These are phyloP conservation scores for Sycophila sp. DNA, from an alignment of 1,140 invertebrate genomes.

Conservation along the genomic window DNA sequence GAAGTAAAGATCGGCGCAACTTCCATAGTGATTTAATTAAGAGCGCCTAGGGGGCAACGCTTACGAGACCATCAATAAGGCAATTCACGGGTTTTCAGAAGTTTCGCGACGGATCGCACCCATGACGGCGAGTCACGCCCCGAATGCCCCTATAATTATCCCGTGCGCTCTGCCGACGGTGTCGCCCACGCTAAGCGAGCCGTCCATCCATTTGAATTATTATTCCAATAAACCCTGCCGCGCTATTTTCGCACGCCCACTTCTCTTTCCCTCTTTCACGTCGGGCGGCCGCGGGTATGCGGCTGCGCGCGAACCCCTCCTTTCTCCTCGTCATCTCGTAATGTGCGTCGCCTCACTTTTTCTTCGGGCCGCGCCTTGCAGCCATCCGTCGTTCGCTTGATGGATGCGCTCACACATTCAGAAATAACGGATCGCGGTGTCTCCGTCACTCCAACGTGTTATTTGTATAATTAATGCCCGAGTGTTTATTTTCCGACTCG, in stretches of 20 bases:
- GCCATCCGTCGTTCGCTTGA: background rate
- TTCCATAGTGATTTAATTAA: no score
- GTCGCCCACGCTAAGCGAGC: conserved; percentile 40
- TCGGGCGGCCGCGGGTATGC: background rate
- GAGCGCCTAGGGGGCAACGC: no score
- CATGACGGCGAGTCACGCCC: no score
- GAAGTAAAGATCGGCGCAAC: no score
- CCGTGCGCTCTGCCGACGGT: conserved; percentile 21
- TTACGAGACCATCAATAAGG: no score
- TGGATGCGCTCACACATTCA: no score
- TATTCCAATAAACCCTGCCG: conserved; percentile 46
- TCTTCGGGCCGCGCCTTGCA: background rate
- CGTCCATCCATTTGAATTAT: conserved; percentile 43
- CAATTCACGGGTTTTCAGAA: no score
- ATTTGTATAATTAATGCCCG: no score
- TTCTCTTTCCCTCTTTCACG: background rate
- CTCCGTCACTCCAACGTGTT: no score
- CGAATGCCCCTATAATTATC: conserved; percentile 51
- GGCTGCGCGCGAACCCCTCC: background rate
- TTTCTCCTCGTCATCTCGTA: background rate
- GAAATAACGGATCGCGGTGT: no score
- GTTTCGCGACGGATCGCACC: no score
- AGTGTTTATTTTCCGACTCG: no score
- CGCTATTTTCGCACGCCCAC: conserved; percentile 35
- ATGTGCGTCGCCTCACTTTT: background rate